Conservation (phyloP, 2,113 vertebrate genomes). For the Albula goreensis region DNA sequence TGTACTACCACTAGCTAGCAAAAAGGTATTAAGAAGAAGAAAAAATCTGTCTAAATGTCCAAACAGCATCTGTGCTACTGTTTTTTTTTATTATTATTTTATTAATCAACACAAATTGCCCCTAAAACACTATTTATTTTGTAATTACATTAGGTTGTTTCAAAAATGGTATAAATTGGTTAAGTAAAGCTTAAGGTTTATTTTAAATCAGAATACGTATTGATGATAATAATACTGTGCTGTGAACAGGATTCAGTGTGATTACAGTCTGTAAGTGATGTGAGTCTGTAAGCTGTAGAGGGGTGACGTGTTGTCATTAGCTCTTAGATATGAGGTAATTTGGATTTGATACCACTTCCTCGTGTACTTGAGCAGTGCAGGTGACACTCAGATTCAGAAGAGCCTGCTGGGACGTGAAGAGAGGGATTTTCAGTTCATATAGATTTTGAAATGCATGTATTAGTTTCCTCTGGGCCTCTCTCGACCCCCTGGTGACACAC, state of each 20-base stretch:
- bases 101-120: too few species aligned
- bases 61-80: background rate
- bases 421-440: background rate
- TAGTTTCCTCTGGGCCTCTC: background rate
- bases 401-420: background rate
- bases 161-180: background rate
- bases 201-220: background rate
- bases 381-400: background rate
- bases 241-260: background rate
- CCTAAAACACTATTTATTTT: too few species aligned
- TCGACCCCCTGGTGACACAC: constrained; percentile 1
- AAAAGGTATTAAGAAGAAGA: background rate
- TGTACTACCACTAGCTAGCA: background rate
- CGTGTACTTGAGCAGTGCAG: background rate
- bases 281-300: background rate
- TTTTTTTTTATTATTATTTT: background rate
- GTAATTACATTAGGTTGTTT: too few species aligned
- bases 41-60: background rate
- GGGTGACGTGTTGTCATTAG: background rate
- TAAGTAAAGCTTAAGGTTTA: background rate
- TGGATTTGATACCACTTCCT: background rate
- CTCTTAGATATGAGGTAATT: background rate
- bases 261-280: too few species aligned
- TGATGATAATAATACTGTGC: background rate
- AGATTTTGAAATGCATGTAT: constrained; percentile 3